These are phyloP conservation scores for Crotalus tigris DNA, from an alignment of 2,113 vertebrate genomes.

Conservation along the genomic window DNA sequence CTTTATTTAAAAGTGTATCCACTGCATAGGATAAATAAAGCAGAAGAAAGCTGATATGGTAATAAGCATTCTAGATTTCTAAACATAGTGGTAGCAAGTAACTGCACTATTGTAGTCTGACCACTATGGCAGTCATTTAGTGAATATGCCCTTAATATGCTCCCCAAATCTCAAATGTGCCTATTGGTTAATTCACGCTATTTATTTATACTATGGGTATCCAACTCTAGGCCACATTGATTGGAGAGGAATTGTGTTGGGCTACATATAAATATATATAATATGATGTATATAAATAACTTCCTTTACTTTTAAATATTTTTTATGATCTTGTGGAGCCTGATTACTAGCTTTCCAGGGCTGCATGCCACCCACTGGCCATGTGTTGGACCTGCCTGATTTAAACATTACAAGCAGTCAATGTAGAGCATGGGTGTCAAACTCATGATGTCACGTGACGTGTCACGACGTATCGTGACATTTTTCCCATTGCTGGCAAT, in stretches of 20 bases:
- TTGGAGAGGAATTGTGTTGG: neutral
- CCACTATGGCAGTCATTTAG: neutral
- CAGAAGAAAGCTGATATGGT: neutral
- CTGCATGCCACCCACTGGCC: too few relatives aligned
- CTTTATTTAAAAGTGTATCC: neutral
- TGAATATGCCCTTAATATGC: neutral
- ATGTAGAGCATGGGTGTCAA: neutral
- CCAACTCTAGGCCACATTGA: neutral
- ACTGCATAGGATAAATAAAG: neutral
- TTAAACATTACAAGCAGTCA: neutral
- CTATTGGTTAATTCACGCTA: neutral
- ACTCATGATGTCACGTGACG: too few relatives aligned
- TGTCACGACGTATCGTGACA: too few relatives aligned
- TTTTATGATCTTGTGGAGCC: too few relatives aligned
- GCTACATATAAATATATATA: neutral
- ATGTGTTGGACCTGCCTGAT: too few relatives aligned
- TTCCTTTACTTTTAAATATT: too few relatives aligned
- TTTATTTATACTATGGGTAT: neutral
- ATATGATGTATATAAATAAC: too few relatives aligned
- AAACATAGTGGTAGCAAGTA: neutral
- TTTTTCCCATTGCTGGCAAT: too few relatives aligned
- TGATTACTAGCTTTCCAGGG: too few relatives aligned
- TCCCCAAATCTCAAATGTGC: neutral
- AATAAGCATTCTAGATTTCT: neutral
- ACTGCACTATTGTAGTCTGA: neutral